Evolutionary conservation across 2,113 vertebrate genomes (phyloP).

Genomic region (Stercorarius parasiticus): DNA sequence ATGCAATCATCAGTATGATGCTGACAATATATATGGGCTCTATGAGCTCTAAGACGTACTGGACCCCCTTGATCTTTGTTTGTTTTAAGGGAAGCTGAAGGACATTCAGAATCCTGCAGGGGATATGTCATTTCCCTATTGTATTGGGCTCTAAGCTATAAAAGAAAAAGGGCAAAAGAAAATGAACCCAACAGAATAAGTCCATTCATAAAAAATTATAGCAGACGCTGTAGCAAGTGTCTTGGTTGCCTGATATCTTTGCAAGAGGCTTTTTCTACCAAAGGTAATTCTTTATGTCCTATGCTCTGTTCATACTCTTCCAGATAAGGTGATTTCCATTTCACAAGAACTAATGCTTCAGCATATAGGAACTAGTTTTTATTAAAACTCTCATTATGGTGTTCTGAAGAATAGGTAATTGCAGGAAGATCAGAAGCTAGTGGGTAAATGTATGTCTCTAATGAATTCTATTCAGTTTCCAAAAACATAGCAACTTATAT

Average conservation of each 20-base stretch:
- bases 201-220: background rate
- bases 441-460: background rate
- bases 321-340: conserved; percentile 28
- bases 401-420: conserved; percentile 29
- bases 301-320: background rate
- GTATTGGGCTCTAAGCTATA: background rate
- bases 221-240: rapidly evolving
- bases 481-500: conserved; percentile 3
- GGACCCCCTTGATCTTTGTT: background rate
- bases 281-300: background rate
- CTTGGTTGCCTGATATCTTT: background rate
- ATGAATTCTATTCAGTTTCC: conserved; percentile 24
- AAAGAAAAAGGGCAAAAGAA: background rate
- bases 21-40: background rate
- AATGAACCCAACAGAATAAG: background rate
- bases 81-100: background rate
- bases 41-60: background rate
- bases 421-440: conserved; percentile 8
- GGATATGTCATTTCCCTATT: background rate
- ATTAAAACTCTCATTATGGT: background rate
- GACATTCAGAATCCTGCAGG: background rate
- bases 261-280: background rate
- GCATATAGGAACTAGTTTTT: background rate
- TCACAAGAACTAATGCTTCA: background rate
- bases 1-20: background rate